phyloP scores from a whole-genome alignment of 2,113 vertebrate species.

The Anas platyrhynchos region DNA sequence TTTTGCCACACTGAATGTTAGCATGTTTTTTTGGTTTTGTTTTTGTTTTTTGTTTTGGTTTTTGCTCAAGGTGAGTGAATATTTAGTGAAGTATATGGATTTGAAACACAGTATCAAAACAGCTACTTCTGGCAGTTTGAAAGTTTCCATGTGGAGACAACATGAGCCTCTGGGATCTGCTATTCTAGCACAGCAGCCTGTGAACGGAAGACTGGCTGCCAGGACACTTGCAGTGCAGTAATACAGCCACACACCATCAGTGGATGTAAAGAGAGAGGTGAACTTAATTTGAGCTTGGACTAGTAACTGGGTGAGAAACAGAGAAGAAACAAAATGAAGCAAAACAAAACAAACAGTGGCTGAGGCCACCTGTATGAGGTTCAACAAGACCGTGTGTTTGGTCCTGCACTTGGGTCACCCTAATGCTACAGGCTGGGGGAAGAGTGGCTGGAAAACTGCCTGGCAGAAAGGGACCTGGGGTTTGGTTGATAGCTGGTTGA shows the following conservation, averaged over 20 bases:
- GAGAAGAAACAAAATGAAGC: neutral
- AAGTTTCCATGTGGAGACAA: neutral
- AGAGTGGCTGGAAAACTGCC: too few relatives aligned
- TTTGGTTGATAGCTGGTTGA: too few relatives aligned
- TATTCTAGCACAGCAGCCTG: neutral
- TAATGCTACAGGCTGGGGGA: too few relatives aligned
- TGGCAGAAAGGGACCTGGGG: too few relatives aligned
- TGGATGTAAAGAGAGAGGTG: neutral
- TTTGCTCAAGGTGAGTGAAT: neutral
- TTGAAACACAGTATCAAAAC: neutral
- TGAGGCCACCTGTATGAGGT: too few relatives aligned
- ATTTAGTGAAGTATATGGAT: neutral
- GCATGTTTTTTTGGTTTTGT: too few relatives aligned
- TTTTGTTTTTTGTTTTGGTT: neutral
- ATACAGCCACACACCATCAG: neutral
- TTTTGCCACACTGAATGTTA: neutral
- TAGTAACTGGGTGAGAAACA: neutral
- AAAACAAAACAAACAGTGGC: too few relatives aligned
- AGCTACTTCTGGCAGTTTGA: neutral
- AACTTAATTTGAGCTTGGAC: neutral
- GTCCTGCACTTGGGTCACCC: too few relatives aligned
- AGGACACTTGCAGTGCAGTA: neutral
- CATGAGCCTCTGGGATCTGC: neutral
- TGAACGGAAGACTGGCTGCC: neutral
- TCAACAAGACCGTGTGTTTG: too few relatives aligned